These are phyloP conservation scores for Stenotaenia linearis DNA, from an alignment of 2,888 invertebrate species.

Conservation along the genomic window DNA sequence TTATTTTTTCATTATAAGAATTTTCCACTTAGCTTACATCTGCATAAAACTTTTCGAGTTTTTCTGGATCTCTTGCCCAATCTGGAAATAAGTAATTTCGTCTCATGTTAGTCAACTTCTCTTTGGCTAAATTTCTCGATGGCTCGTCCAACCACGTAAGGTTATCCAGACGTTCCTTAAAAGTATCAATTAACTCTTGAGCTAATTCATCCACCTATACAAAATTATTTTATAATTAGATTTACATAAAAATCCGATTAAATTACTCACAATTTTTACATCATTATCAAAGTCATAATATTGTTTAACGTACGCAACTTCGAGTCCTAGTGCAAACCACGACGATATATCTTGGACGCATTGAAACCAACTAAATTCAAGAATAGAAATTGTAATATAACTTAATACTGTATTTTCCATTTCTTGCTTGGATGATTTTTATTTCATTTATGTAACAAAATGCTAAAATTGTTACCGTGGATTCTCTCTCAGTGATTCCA, in stretches of 20 bases:
- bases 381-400: no score
- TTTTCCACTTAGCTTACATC: no score
- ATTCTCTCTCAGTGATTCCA: neutral
- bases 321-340: no score
- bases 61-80: constrained; percentile 67
- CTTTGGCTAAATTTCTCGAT: constrained; percentile 75
- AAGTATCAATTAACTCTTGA: constrained; percentile 76
- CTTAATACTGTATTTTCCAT: no score
- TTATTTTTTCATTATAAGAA: no score
- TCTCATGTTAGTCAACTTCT: constrained; percentile 54
- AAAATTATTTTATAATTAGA: constrained; percentile 33
- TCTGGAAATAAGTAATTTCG: neutral
- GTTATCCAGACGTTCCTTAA: constrained; percentile 76
- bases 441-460: no score
- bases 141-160: constrained; percentile 92
- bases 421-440: no score
- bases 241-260: neutral
- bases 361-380: no score
- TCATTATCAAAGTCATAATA: neutral
- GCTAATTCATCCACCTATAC: constrained; percentile 85
- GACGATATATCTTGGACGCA: no score
- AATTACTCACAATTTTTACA: neutral
- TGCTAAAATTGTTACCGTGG: neutral
- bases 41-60: constrained; percentile 58
- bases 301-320: no score